Conservation (phyloP, 2,797 vertebrate genomes). For the Diceros bicornis region DNA sequence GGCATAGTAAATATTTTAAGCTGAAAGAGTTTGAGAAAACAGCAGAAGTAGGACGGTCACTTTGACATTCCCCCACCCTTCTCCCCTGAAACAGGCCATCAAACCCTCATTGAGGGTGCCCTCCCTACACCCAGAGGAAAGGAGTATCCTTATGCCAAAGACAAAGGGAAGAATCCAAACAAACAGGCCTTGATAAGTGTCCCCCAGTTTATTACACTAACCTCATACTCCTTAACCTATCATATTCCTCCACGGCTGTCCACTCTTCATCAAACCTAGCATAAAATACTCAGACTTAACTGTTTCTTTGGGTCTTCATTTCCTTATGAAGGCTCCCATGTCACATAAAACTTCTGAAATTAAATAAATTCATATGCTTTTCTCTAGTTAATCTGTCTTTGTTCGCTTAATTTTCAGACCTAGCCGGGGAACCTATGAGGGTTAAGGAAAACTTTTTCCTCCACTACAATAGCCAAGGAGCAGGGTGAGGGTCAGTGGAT, state of each 20-base stretch:
- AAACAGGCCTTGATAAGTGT: background rate
- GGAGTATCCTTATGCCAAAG: background rate
- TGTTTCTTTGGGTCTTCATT: background rate
- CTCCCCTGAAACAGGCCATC: no score
- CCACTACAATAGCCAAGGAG: background rate
- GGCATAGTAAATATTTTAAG: no score
- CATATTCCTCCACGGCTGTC: background rate
- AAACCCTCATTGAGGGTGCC: no score
- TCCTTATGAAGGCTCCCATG: background rate
- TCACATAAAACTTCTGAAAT: background rate
- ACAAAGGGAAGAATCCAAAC: background rate
- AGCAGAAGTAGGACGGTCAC: no score
- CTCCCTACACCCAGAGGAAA: no score
- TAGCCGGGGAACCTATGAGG: background rate
- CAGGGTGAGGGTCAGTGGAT: background rate
- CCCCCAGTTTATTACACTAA: background rate
- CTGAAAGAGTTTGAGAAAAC: no score
- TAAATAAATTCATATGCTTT: background rate
- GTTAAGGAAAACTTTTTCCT: background rate
- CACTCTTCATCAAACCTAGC: background rate
- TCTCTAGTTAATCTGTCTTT: background rate
- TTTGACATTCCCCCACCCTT: no score
- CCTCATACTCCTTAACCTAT: background rate
- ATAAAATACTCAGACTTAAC: no score
- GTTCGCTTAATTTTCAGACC: background rate